A percentile compares a stretch with the other conserved stretches of the same genome.
Conservation (phyloP, 1,140 invertebrate species). For the Drosophila kepulauana region DNA sequence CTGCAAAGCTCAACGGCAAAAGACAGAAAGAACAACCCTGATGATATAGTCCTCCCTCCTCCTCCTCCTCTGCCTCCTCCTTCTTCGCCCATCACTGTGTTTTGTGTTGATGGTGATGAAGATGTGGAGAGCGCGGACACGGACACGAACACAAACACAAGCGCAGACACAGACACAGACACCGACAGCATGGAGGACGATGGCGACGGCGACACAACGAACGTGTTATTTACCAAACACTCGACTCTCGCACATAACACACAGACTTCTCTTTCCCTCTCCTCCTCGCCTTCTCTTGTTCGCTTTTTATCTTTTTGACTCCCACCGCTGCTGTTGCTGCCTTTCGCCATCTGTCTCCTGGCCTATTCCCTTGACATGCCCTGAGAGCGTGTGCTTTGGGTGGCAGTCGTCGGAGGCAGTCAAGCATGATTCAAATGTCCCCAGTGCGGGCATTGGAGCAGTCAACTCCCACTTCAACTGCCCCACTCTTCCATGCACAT, state of each 20-base stretch:
- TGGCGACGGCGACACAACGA: conserved; percentile 70
- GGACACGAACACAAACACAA: neutral
- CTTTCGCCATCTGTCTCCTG: neutral
- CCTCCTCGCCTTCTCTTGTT: neutral
- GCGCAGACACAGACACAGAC: neutral
- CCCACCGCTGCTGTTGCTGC: neutral
- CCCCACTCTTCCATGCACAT: too few species aligned
- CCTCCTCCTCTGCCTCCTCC: too few species aligned
- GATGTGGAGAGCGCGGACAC: conserved; percentile 29
- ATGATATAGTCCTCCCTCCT: conserved; percentile 36
- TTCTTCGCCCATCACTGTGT: neutral
- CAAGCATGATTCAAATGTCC: conserved; percentile 4
- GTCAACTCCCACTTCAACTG: neutral
- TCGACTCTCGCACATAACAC: conserved; percentile 79
- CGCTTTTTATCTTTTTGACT: neutral
- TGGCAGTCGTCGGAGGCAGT: neutral
- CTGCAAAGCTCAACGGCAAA: conserved; percentile 55
- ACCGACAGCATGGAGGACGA: conserved; percentile 9
- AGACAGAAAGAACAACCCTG: conserved; percentile 45
- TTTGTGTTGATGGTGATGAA: conserved; percentile 40
- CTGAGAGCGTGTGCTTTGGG: neutral
- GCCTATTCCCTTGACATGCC: neutral
- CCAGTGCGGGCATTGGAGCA: neutral
- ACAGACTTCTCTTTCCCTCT: conserved; percentile 32
- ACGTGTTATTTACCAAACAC: conserved; percentile 83